These are phyloP conservation scores for Lordiphosa mommai DNA, from an alignment of 1,140 invertebrate genomes.

Conservation along the genomic window DNA sequence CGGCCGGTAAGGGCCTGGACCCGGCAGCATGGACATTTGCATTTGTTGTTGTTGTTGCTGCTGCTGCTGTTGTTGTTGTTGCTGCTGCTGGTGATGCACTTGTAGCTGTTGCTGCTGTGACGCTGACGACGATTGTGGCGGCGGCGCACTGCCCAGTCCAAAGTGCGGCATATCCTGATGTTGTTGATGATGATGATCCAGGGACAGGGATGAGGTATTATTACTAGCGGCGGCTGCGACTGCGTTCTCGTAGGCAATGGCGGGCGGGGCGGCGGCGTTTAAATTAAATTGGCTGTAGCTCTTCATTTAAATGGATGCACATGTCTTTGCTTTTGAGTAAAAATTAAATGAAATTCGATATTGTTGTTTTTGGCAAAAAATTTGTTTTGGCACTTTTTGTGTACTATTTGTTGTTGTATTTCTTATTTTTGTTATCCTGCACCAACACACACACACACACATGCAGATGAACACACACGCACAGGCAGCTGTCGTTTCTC, in stretches of 20 bases:
- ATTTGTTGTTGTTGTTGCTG: constrained; percentile 68
- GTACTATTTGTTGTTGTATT: constrained; percentile 31
- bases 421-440: constrained; percentile 48
- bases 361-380: constrained; percentile 55
- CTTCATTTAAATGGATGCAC: constrained; percentile 66
- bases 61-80: constrained; percentile 59
- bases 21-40: constrained; percentile 65
- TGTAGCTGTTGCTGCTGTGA: constrained; percentile 78
- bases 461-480: constrained; percentile 19
- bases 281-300: constrained; percentile 76
- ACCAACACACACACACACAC: constrained; percentile 45
- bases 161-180: constrained; percentile 78
- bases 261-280: constrained; percentile 66
- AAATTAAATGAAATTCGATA: constrained; percentile 29
- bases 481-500: constrained; percentile 70
- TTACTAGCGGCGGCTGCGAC: constrained; percentile 33
- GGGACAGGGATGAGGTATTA: constrained; percentile 26
- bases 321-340: constrained; percentile 39
- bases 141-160: constrained; percentile 62
- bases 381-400: constrained; percentile 63
- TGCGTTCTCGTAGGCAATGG: constrained; percentile 63
- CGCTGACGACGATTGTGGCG: constrained; percentile 80
- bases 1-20: constrained; percentile 80
- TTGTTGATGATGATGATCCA: constrained; percentile 28
- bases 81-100: constrained; percentile 62